Conservation (phyloP, 2,113 vertebrate species). For the Lamprologus speciosus region DNA sequence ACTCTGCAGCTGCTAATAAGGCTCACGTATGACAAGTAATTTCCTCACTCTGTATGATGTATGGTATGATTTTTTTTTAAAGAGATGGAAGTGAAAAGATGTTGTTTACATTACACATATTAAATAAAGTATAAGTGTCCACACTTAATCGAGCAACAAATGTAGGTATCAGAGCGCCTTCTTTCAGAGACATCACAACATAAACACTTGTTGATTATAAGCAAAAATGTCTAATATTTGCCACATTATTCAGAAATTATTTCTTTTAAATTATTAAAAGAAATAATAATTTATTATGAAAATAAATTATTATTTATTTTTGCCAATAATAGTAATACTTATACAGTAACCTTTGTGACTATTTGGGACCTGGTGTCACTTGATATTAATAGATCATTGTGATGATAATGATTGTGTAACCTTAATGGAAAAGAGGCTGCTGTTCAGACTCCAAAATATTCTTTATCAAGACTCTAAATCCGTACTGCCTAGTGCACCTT, state of each 20-base stretch:
- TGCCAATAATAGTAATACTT: not conserved
- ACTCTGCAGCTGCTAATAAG: slow-evolving; percentile 43
- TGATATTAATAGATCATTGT: not conserved
- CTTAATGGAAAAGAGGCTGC: not conserved
- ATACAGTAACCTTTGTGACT: not conserved
- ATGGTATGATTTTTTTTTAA: not conserved
- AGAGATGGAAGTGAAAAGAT: not conserved
- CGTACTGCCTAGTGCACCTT: not conserved
- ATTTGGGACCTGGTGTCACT: not conserved
- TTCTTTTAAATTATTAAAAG: no score
- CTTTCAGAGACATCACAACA: not conserved
- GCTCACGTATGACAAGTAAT: not conserved
- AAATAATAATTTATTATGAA: no score
- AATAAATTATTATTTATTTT: not conserved
- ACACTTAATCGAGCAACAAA: not conserved
- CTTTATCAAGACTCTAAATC: not conserved
- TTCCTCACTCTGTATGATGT: not conserved
- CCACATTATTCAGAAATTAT: not conserved
- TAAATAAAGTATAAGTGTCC: not conserved
- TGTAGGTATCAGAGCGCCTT: not conserved
- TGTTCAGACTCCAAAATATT: not conserved
- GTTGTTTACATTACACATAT: not conserved
- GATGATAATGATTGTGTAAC: not conserved
- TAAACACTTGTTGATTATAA: not conserved
- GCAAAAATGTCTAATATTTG: not conserved